phyloP scores from a whole-genome alignment of 1,140 invertebrate species.

The Holotrichia oblita region DNA sequence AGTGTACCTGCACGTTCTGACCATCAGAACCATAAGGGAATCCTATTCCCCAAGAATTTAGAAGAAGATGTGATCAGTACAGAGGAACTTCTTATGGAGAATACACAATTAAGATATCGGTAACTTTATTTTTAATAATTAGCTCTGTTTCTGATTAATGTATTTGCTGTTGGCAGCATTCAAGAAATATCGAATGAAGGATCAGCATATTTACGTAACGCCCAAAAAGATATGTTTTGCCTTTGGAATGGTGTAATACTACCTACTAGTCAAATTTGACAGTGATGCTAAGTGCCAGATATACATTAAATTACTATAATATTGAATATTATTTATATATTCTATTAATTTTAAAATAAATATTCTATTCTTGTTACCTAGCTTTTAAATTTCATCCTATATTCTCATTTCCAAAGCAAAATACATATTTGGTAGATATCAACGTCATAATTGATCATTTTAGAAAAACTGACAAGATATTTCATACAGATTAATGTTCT shows the following conservation, averaged over 20 bases:
- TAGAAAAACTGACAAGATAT: too few species aligned
- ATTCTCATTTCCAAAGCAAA: background rate
- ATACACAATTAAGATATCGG: background rate
- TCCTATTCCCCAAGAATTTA: background rate
- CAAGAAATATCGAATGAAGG: background rate
- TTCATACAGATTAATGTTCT: too few species aligned
- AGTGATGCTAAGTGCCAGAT: background rate
- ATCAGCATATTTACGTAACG: background rate
- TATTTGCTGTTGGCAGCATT: background rate
- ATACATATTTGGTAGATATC: too few species aligned
- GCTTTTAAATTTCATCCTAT: background rate
- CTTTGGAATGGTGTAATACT: background rate
- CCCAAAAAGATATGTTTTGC: background rate
- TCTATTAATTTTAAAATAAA: conserved; percentile 14
- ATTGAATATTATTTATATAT: conserved; percentile 22
- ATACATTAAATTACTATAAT: background rate
- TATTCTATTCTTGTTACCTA: conserved; percentile 16
- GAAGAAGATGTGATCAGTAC: background rate
- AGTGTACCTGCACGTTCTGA: background rate
- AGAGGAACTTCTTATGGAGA: background rate
- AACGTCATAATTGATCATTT: too few species aligned
- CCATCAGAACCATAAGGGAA: background rate
- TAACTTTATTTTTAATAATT: background rate
- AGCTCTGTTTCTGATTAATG: background rate
- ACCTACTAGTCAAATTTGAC: background rate